Evolutionary conservation across 92 coral and sea anemone genomes (phyloP).

Genomic region (Phenganax stokvisi): DNA sequence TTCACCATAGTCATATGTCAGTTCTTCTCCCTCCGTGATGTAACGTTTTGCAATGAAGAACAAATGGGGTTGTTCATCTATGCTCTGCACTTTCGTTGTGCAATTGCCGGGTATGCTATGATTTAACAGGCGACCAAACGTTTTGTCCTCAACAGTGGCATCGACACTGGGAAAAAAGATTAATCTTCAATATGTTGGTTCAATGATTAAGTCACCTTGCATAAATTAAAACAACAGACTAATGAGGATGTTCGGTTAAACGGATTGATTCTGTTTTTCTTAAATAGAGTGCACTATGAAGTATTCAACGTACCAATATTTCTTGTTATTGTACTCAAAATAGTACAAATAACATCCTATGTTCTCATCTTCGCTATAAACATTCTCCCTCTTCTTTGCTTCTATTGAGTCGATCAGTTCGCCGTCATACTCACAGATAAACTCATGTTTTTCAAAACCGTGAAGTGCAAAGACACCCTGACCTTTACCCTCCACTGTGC

Average conservation of each 20-base stretch:
- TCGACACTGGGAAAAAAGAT: slow-evolving; percentile 61
- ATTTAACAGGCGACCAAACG: slow-evolving; percentile 84
- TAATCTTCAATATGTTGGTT: neutral
- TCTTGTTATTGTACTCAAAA: slow-evolving; percentile 70
- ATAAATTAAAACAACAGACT: neutral
- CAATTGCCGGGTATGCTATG: slow-evolving; percentile 93
- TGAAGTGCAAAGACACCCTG: slow-evolving; percentile 75
- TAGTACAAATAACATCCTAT: slow-evolving; percentile 96
- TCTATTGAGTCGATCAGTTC: slow-evolving; percentile 61
- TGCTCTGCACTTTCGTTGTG: slow-evolving; percentile 60
- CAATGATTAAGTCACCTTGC: neutral
- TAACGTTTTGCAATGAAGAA: slow-evolving; percentile 62
- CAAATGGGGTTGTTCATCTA: slow-evolving; percentile 68
- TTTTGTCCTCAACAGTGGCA: slow-evolving; percentile 82
- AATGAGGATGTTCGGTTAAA: too few species aligned
- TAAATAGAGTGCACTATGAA: neutral
- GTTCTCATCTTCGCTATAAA: slow-evolving; percentile 61
- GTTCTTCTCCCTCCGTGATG: slow-evolving; percentile 67
- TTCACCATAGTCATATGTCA: slow-evolving; percentile 90
- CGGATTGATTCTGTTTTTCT: too few species aligned
- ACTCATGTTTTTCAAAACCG: slow-evolving; percentile 62
- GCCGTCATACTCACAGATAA: slow-evolving; percentile 95
- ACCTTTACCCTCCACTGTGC: slow-evolving; percentile 85
- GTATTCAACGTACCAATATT: slow-evolving; percentile 67
- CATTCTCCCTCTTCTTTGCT: slow-evolving; percentile 76